Evolutionary conservation across 2,888 invertebrate species (phyloP).

Genomic region (Acronicta alni): DNA sequence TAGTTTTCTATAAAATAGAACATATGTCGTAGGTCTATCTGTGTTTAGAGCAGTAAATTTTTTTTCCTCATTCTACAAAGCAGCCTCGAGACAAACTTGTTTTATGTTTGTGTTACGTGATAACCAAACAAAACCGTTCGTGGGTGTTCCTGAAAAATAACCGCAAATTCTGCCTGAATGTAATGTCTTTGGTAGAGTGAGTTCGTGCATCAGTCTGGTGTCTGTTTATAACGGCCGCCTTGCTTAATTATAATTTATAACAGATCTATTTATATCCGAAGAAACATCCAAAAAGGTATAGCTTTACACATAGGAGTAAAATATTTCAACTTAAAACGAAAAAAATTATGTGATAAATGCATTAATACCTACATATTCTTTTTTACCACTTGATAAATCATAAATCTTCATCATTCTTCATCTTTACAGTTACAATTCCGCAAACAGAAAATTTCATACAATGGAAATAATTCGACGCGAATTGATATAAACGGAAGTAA

Average conservation of each 20-base stretch:
- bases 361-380: too few species aligned
- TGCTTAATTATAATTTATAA: neutral
- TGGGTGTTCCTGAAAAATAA: neutral
- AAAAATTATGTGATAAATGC: too few species aligned
- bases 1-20: slow-evolving; percentile 8
- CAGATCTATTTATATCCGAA: too few species aligned
- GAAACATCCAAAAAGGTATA: too few species aligned
- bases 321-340: too few species aligned
- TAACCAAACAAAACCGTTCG: slow-evolving; percentile 3
- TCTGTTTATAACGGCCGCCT: neutral
- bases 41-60: slow-evolving; percentile 9
- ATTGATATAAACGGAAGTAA: slow-evolving; percentile 39
- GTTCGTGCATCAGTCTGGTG: neutral
- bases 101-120: slow-evolving; percentile 15
- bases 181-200: neutral
- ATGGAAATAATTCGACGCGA: slow-evolving; percentile 19
- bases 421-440: slow-evolving; percentile 1
- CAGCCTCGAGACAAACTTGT: slow-evolving; percentile 13
- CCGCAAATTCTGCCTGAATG: neutral
- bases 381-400: too few species aligned
- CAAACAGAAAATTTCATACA: slow-evolving; percentile 38
- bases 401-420: too few species aligned
- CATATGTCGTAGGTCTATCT: slow-evolving; percentile 10
- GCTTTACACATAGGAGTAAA: too few species aligned
- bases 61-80: slow-evolving; percentile 22